phyloP scores from a whole-genome alignment of 2,113 vertebrate genomes.

The Ahaetulla prasina region DNA sequence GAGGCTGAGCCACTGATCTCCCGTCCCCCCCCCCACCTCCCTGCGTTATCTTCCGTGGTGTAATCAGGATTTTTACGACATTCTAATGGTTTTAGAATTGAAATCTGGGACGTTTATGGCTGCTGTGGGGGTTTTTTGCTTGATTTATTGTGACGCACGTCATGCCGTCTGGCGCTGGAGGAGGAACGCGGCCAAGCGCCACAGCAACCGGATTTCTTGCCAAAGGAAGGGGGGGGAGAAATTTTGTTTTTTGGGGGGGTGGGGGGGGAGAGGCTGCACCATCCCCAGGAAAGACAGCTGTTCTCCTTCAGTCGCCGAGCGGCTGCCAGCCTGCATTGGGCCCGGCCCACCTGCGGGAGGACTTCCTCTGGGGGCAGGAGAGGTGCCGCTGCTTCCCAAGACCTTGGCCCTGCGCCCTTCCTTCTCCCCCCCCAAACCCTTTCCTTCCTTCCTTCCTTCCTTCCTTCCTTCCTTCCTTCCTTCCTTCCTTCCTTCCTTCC shows the following conservation, averaged over 20 bases:
- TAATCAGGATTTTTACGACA: not conserved
- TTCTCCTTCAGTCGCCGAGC: not conserved
- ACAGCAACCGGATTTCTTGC: conserved; percentile 39
- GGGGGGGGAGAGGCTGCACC: not conserved
- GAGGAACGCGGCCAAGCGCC: not conserved
- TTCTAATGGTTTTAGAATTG: not conserved
- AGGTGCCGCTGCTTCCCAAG: not conserved
- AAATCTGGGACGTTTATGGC: not conserved
- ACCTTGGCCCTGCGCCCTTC: not conserved
- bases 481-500: not conserved
- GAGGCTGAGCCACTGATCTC: not conserved
- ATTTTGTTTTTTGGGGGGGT: not conserved
- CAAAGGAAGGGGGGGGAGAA: not conserved
- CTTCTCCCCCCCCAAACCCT: too few relatives aligned
- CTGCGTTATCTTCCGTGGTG: too few relatives aligned
- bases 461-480: too few relatives aligned
- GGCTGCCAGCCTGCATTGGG: not conserved
- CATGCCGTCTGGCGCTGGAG: not conserved
- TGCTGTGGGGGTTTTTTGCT: accelerated
- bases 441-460: not conserved
- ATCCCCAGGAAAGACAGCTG: conserved; percentile 24
- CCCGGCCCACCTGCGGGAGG: not conserved
- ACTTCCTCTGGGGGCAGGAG: not conserved
- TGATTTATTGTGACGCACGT: not conserved
- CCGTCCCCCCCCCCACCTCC: too few relatives aligned